Conservation (phyloP, 2,797 vertebrate species). For the Leptatherina wallacei region DNA sequence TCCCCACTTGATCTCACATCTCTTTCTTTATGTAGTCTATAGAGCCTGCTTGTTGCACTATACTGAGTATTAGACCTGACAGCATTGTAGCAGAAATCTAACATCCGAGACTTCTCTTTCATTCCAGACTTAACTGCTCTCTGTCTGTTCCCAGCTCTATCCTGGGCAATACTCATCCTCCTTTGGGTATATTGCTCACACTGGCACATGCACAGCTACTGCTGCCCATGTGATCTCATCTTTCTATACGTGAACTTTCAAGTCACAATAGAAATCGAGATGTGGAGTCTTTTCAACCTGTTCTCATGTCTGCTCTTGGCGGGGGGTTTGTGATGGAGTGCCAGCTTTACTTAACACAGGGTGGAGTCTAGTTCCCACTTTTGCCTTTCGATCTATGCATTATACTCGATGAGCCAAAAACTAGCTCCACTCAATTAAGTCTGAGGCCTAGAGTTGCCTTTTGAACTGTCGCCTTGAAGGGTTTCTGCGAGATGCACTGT, state of each 20-base stretch:
- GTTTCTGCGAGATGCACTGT: constrained; percentile 56
- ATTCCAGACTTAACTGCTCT: constrained; percentile 80
- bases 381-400: constrained; percentile 62
- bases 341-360: constrained; percentile 59
- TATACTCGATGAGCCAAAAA: constrained; percentile 65
- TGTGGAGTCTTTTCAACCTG: constrained; percentile 41
- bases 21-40: constrained; percentile 35
- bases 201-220: constrained; percentile 44
- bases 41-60: constrained; percentile 36
- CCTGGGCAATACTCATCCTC: constrained; percentile 71
- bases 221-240: constrained; percentile 47
- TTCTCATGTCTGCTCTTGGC: constrained; percentile 46
- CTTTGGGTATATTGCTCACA: constrained; percentile 65
- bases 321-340: constrained; percentile 43
- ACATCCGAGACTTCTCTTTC: constrained; percentile 73
- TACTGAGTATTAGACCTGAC: constrained; percentile 44
- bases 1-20: constrained; percentile 41
- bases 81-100: constrained; percentile 48
- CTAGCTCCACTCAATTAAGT: constrained; percentile 74
- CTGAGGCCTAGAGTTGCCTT: constrained; percentile 53
- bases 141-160: constrained; percentile 71
- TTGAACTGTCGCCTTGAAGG: constrained; percentile 75
- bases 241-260: constrained; percentile 50
- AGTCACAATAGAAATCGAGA: constrained; percentile 52
- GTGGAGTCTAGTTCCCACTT: constrained; percentile 61